These are phyloP conservation scores for Phalacrocorax brasilianus DNA, from an alignment of 2,113 vertebrate genomes.

Conservation along the genomic window DNA sequence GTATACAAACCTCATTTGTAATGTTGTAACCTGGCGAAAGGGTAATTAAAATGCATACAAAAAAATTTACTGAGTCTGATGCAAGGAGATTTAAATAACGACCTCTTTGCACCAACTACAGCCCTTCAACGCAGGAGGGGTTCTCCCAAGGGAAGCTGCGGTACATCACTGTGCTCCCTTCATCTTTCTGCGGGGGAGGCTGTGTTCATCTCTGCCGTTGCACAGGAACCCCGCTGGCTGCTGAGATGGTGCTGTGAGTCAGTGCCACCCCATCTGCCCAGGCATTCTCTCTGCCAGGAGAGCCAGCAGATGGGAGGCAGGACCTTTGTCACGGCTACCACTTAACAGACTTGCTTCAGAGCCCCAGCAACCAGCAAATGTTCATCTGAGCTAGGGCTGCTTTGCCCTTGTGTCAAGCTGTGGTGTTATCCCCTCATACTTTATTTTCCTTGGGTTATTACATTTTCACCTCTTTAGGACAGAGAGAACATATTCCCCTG, in stretches of 20 bases:
- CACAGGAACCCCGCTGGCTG: not conserved
- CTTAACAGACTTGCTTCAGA: not conserved
- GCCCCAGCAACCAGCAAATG: not conserved
- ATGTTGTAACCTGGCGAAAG: not conserved
- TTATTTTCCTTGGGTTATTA: constrained; percentile 2
- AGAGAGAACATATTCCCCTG: not conserved
- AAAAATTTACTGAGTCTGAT: not conserved
- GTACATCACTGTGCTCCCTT: not conserved
- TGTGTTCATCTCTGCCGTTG: not conserved
- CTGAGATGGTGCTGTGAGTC: not conserved
- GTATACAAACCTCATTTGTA: not conserved
- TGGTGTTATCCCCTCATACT: not conserved
- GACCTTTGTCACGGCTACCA: not conserved
- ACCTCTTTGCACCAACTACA: not conserved
- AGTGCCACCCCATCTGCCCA: constrained; percentile 3
- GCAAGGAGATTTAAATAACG: constrained; percentile 33
- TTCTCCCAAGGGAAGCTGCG: not conserved
- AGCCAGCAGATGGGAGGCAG: constrained; percentile 28
- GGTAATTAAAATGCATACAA: not conserved
- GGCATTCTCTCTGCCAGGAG: not conserved
- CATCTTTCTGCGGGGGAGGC: not conserved
- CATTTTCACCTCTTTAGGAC: not conserved
- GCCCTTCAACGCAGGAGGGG: not conserved
- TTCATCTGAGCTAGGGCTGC: not conserved
- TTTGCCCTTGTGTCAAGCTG: not conserved